phyloP scores from a whole-genome alignment of 1,140 invertebrate genomes.

The Hydropsyche tenuis region DNA sequence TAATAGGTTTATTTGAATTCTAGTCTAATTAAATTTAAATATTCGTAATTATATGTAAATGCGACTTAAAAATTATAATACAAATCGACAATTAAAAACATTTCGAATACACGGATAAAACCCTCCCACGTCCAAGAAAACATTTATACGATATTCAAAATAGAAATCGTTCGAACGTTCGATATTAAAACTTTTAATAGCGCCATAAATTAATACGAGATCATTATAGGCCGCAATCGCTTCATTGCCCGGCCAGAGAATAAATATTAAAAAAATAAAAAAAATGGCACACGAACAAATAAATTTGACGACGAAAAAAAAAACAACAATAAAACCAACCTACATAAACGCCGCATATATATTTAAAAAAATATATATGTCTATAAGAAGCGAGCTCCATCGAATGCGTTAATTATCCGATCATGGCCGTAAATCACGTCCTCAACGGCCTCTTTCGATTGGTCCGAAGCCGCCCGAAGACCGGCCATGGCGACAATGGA shows the following conservation, averaged over 20 bases:
- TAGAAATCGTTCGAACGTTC: background rate
- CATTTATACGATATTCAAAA: background rate
- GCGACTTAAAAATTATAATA: too few species aligned
- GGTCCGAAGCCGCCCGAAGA: background rate
- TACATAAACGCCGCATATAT: background rate
- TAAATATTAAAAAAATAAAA: too few species aligned
- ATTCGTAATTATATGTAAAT: too few species aligned
- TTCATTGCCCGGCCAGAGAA: background rate
- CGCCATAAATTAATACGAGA: slow-evolving; percentile 21
- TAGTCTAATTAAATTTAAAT: too few species aligned
- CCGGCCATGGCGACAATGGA: slow-evolving; percentile 13
- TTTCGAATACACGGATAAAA: background rate
- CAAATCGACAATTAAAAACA: too few species aligned
- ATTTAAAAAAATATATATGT: slow-evolving; percentile 1
- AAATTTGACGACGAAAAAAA: too few species aligned
- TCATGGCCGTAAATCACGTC: slow-evolving; percentile 30
- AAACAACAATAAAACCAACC: too few species aligned
- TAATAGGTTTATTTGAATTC: too few species aligned
- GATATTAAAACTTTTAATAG: slow-evolving; percentile 2
- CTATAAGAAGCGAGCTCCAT: background rate
- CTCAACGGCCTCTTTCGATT: slow-evolving; percentile 18
- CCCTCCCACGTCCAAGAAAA: background rate
- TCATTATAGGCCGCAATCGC: slow-evolving; percentile 21
- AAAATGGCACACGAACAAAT: too few species aligned
- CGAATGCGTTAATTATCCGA: slow-evolving; percentile 39